These are phyloP conservation scores for Oophaga sylvatica DNA, from an alignment of 2,797 vertebrate species.

Conservation along the genomic window DNA sequence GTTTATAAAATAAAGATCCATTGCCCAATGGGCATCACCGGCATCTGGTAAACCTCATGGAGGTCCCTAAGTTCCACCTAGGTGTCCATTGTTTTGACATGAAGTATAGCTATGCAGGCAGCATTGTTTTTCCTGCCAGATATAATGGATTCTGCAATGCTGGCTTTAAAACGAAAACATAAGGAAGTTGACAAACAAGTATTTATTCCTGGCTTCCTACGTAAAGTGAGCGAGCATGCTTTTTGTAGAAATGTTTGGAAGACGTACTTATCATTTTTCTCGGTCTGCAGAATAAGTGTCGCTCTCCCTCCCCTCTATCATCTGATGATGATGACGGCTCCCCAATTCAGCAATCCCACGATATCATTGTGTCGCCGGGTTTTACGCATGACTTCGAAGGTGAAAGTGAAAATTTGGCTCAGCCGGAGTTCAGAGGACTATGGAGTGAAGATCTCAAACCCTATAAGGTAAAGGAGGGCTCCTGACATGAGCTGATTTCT, in stretches of 20 bases:
- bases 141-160: no score
- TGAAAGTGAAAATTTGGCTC: constrained; percentile 69
- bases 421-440: constrained; percentile 85
- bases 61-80: no score
- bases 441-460: constrained; percentile 74
- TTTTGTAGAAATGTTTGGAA: no score
- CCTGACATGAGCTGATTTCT: not conserved
- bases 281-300: not conserved
- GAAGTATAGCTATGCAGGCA: no score
- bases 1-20: no score
- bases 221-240: no score
- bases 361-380: constrained; percentile 23
- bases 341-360: constrained; percentile 54
- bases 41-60: no score
- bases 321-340: constrained; percentile 64
- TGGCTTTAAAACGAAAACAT: no score
- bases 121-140: no score
- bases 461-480: constrained; percentile 66
- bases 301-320: constrained; percentile 49
- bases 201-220: not conserved
- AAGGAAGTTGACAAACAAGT: not conserved
- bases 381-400: constrained; percentile 39
- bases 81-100: no score
- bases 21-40: no score
- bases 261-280: not conserved